Conservation (phyloP, 2,797 vertebrate species). For the Pterois miles region DNA sequence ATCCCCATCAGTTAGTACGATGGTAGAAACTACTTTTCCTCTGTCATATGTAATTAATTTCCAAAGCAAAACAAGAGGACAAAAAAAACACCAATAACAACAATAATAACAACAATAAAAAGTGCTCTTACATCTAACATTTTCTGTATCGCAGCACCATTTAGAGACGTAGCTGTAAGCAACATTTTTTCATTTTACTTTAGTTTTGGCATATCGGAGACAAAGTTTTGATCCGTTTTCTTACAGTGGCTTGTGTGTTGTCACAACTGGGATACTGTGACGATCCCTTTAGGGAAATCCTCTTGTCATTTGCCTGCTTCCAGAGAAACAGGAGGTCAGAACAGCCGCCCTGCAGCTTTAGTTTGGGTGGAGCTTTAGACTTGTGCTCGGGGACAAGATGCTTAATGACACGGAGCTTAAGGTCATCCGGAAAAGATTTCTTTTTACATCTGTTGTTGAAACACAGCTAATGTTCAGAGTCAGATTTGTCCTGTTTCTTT, state of each 20-base stretch:
- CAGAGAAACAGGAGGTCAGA: not conserved
- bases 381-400: slow-evolving; percentile 4
- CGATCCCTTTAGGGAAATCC: not conserved
- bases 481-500: not conserved
- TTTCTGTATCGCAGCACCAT: not conserved
- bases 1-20: too few relatives aligned
- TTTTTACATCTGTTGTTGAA: not conserved
- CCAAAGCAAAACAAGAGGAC: too few relatives aligned
- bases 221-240: not conserved
- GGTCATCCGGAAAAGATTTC: not conserved
- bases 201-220: not conserved
- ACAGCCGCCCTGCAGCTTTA: not conserved
- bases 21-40: too few relatives aligned
- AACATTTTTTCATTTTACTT: not conserved
- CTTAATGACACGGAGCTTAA: slow-evolving; percentile 8
- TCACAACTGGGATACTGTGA: not conserved
- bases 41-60: too few relatives aligned
- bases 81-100: not conserved
- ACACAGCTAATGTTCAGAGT: not conserved
- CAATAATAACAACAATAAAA: too few relatives aligned
- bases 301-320: slow-evolving; percentile 1
- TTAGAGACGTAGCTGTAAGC: not conserved
- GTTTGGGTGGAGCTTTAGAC: not conserved
- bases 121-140: not conserved
- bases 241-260: not conserved